Base-by-base conservation (phyloP, 2,888 invertebrate species). In the Amblyjoppa proteus region DNA sequence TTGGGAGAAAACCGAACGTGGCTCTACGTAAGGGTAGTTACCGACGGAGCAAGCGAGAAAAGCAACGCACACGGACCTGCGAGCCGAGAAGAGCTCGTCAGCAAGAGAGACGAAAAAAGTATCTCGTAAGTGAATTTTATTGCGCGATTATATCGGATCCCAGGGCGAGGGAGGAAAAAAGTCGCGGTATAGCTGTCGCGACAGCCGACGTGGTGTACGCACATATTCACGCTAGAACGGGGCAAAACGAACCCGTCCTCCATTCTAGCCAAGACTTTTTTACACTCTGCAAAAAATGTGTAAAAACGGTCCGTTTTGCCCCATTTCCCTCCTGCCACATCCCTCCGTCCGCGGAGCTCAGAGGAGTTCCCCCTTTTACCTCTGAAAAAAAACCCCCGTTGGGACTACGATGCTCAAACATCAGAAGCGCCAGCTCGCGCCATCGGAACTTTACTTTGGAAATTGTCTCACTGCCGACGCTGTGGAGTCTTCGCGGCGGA, bases 121-220 rank as follows among this genome's bases (percentile, higher is more conserved):
- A 73, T 71, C 76, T 91, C 89, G 91, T 91, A 91, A 92, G 92
- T 92, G 91, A 92, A 92, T 92, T 92, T 92, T 92, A 92, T 92
- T 92, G 92, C 92, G 88, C 91, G 92, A 91, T 92, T 92, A 92
- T 92, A 91, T 92, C 91, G 91, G 89, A 91, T 92, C 92, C 91
- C 92, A 91, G 87, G 88, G 89, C 75, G 85, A 80, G 81, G 76
- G 75, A 68, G 79, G 64, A 53, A 20, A 53, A 25, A 69, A 80
- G 75, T 83, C 83, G 75, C 79, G 77, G 70, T 84, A 49, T 69
- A 81, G 80, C 75, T 58, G 5, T 31, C 45, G 56, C 77, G n/a
- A 69, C 70, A 81, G 74, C 77, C 56, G 25, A 38, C 31, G 51
- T 13, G 3, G 13, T 3, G n/a, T 49, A 68, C 66, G 69, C 76